These are phyloP conservation scores for Sesia apiformis DNA, from an alignment of 2,888 invertebrate genomes.

Conservation along the genomic window DNA sequence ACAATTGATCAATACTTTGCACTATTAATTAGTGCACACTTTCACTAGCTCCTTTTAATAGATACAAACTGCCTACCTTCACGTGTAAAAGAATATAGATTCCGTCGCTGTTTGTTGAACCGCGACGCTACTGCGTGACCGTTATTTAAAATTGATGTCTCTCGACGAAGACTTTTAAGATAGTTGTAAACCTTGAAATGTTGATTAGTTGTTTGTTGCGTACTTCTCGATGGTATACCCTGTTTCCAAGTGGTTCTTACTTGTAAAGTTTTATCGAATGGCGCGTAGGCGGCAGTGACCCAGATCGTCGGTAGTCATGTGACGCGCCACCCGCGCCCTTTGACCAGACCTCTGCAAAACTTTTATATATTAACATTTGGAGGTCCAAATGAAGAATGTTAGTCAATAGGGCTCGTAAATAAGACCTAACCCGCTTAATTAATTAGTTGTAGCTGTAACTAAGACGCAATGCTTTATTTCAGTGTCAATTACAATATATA, in stretches of 20 bases:
- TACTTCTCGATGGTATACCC: neutral
- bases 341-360: slow-evolving; percentile 29
- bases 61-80: no score
- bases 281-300: slow-evolving; percentile 69
- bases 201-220: neutral
- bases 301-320: slow-evolving; percentile 48
- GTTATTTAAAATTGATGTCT: neutral
- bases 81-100: no score
- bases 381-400: no score
- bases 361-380: slow-evolving; percentile 11
- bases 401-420: no score
- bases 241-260: slow-evolving; percentile 21
- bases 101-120: neutral
- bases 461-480: no score
- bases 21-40: slow-evolving; percentile 64
- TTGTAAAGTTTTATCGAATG: slow-evolving; percentile 66
- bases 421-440: no score
- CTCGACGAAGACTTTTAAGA: neutral
- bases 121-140: neutral
- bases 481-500: no score
- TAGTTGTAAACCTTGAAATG: neutral
- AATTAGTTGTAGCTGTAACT: no score
- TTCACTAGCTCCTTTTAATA: slow-evolving; percentile 27
- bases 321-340: slow-evolving; percentile 49
- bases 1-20: slow-evolving; percentile 72